A percentile compares a stretch with the other conserved stretches of the same genome.
Conservation (phyloP, 2,888 invertebrate genomes). For the Dromius quadrimaculatus region DNA sequence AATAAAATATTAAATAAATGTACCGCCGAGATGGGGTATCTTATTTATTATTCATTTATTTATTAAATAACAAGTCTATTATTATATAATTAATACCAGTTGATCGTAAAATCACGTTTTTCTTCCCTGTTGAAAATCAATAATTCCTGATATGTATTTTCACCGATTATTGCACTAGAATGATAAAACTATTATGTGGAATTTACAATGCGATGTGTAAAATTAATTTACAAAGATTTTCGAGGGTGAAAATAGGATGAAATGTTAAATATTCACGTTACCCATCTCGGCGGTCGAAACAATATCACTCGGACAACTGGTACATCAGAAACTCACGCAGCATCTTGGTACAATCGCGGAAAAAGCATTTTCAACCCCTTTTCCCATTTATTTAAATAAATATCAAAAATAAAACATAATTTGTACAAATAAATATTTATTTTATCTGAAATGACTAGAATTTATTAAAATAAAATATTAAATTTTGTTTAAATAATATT, state of each 20-base stretch:
- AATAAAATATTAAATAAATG: conserved; percentile 24
- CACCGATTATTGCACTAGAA: conserved; percentile 40
- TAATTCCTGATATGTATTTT: conserved; percentile 45
- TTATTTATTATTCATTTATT: conserved; percentile 13
- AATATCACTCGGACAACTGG: conserved; percentile 60
- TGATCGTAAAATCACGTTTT: conserved; percentile 42
- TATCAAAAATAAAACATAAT: too few relatives aligned
- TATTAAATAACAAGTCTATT: too few relatives aligned
- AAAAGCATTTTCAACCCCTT: background rate
- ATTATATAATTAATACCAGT: conserved; percentile 34
- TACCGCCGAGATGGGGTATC: conserved; percentile 49
- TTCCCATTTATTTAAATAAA: conserved; percentile 1
- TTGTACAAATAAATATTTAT: too few relatives aligned
- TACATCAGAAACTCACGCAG: conserved; percentile 59
- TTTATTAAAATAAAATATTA: too few relatives aligned
- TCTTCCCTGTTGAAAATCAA: conserved; percentile 47
- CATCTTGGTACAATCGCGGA: conserved; percentile 59
- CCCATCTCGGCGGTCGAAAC: conserved; percentile 63
- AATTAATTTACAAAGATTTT: conserved; percentile 25
- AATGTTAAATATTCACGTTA: conserved; percentile 60
- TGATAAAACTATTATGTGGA: conserved; percentile 2
- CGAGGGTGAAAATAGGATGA: conserved; percentile 55
- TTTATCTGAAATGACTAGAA: too few relatives aligned
- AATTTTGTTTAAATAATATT: too few relatives aligned
- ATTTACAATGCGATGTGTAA: conserved; percentile 18